Percentiles rank a stretch among this genome's conserved stretches.
Evolutionary conservation across 2,797 vertebrate species (phyloP).

Genomic region (Paedocypris micromegethes): DNA sequence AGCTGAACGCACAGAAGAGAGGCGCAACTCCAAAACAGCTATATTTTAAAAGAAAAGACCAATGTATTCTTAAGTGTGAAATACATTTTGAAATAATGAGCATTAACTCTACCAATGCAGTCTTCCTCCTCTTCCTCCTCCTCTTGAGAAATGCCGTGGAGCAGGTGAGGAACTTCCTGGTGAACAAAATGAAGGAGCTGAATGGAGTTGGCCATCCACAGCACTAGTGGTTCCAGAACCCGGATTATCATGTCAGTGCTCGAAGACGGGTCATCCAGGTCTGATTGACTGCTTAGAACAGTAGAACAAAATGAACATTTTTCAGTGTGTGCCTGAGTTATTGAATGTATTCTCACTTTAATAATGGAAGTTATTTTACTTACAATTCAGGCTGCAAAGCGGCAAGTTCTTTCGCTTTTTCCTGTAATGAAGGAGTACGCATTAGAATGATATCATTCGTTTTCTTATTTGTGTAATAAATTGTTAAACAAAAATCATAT

Average conservation of each 20-base stretch:
- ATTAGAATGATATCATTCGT: too few species aligned
- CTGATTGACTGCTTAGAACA: slow-evolving; percentile 26
- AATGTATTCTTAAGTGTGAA: background rate
- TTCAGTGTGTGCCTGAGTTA: slow-evolving; percentile 5
- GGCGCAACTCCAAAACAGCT: slow-evolving; percentile 58
- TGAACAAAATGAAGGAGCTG: slow-evolving; percentile 75
- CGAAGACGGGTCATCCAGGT: slow-evolving; percentile 37
- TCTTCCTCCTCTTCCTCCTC: slow-evolving; percentile 48
- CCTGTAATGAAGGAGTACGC: slow-evolving; percentile 52
- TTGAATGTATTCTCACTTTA: background rate
- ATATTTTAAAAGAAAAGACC: slow-evolving; percentile 22
- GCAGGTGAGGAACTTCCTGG: slow-evolving; percentile 65
- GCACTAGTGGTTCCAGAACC: slow-evolving; percentile 65
- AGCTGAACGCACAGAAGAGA: slow-evolving; percentile 62
- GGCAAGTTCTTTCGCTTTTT: slow-evolving; percentile 65
- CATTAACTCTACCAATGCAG: slow-evolving; percentile 48
- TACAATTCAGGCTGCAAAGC: slow-evolving; percentile 65
- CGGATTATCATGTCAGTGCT: slow-evolving; percentile 52
- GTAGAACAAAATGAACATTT: background rate
- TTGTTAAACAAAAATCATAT: too few species aligned
- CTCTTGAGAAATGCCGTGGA: slow-evolving; percentile 59
- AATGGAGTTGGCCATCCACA: slow-evolving; percentile 75
- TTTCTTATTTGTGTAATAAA: too few species aligned
- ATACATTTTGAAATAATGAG: too few species aligned
- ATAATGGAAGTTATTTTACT: slow-evolving; percentile 35